Evolutionary conservation across 1,140 invertebrate genomes (phyloP).

Genomic region (Chlorops oryzae): DNA sequence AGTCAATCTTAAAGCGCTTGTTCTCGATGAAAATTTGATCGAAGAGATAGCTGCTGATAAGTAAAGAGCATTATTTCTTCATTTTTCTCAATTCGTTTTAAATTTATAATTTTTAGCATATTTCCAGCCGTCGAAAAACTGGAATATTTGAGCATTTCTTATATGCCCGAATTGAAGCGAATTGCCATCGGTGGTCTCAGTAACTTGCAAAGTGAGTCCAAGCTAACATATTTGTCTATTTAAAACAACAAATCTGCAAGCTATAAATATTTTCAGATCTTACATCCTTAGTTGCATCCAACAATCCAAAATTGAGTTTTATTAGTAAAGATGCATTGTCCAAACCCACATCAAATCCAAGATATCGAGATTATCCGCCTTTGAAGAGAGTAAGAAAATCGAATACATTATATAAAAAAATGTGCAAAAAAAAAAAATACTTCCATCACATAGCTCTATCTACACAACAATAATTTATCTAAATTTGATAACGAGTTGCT

Average conservation of each 20-base stretch:
- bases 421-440: too few relatives aligned
- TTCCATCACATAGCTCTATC: constrained; percentile 52
- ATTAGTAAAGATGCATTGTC: constrained; percentile 55
- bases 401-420: neutral
- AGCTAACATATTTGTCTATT: too few relatives aligned
- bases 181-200: constrained; percentile 51
- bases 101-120: constrained; percentile 46
- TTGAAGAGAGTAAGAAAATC: constrained; percentile 30
- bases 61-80: constrained; percentile 30
- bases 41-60: constrained; percentile 46
- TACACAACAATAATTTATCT: constrained; percentile 62
- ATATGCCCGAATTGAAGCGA: constrained; percentile 54
- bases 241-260: too few relatives aligned
- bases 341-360: constrained; percentile 28
- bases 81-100: constrained; percentile 12
- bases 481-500: constrained; percentile 56
- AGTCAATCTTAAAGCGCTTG: constrained; percentile 54
- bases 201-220: constrained; percentile 32
- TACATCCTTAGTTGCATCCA: constrained; percentile 31
- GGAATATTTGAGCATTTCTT: constrained; percentile 57
- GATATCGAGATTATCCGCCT: constrained; percentile 28
- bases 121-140: constrained; percentile 58
- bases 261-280: too few relatives aligned
- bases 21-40: constrained; percentile 65
- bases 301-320: constrained; percentile 54